Percentiles rank a stretch among this genome's conserved stretches.
phyloP scores from a whole-genome alignment of 2,113 vertebrate species.

The Tragelaphus strepsiceros region DNA sequence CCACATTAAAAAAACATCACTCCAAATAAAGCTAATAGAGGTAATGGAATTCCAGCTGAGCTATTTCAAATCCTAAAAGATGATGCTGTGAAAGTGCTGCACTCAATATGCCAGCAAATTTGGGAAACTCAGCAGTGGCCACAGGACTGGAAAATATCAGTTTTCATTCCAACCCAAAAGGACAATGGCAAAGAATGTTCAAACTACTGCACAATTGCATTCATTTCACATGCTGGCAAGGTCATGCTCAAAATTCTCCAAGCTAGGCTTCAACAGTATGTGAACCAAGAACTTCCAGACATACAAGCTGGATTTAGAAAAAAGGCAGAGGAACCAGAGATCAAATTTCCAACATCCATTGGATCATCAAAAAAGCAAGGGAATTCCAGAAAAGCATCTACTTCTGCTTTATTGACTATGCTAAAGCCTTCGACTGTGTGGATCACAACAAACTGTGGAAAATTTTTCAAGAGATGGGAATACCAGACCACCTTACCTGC shows the following conservation, averaged over 20 bases:
- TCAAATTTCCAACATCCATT: neutral
- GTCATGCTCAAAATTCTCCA: neutral
- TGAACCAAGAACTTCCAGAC: neutral
- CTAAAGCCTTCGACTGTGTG: neutral
- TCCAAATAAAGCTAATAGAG: neutral
- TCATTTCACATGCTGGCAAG: neutral
- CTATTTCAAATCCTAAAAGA: neutral
- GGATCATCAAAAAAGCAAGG: neutral
- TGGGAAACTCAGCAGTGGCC: neutral
- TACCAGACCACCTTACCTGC: neutral
- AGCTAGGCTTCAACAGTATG: neutral
- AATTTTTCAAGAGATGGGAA: neutral
- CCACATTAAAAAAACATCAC: neutral
- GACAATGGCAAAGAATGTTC: neutral
- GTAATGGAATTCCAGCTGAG: neutral
- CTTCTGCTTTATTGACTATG: neutral
- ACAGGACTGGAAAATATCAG: neutral
- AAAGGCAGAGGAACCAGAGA: neutral
- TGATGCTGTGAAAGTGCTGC: neutral
- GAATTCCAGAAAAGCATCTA: neutral
- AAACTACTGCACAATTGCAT: neutral
- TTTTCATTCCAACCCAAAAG: neutral
- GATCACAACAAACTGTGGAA: neutral
- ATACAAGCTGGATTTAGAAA: neutral
- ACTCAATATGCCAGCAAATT: neutral